Evolutionary conservation across 1,140 invertebrate species (phyloP).

Genomic region (Drosophila saltans): DNA sequence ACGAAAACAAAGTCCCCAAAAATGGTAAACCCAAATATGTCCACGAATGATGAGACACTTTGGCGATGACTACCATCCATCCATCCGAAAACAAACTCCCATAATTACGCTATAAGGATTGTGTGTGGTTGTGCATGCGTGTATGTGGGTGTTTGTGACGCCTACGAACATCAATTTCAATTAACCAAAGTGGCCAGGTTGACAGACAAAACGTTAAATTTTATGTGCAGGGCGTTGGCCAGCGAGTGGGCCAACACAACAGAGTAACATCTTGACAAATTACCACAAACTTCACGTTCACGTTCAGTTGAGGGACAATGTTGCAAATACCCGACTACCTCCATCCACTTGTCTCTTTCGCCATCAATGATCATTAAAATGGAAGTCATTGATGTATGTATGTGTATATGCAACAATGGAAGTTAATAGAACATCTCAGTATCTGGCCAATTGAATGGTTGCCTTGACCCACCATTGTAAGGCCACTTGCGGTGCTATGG

Average conservation of each 20-base stretch:
- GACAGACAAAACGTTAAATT: constrained; percentile 78
- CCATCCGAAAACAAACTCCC: constrained; percentile 19
- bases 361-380: constrained; percentile 60
- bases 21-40: constrained; percentile 16
- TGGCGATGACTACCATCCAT: too few species aligned
- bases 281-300: constrained; percentile 37
- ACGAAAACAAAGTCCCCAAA: too few species aligned
- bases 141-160: constrained; percentile 37
- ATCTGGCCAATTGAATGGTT: constrained; percentile 24
- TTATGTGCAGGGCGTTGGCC: constrained; percentile 73
- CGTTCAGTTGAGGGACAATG: constrained; percentile 48
- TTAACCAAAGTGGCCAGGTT: constrained; percentile 80
- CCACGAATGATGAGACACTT: constrained; percentile 20
- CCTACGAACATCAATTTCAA: constrained; percentile 80
- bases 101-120: constrained; percentile 46
- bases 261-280: constrained; percentile 48
- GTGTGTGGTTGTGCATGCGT: constrained; percentile 10
- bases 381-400: constrained; percentile 39
- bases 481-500: not conserved
- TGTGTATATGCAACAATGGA: constrained; percentile 18
- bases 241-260: not conserved
- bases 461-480: too few species aligned
- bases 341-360: not conserved
- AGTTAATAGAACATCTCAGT: not conserved
- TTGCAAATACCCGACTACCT: constrained; percentile 29